phyloP scores from a whole-genome alignment of 2,888 invertebrate species.

The Xiphydria camelus region DNA sequence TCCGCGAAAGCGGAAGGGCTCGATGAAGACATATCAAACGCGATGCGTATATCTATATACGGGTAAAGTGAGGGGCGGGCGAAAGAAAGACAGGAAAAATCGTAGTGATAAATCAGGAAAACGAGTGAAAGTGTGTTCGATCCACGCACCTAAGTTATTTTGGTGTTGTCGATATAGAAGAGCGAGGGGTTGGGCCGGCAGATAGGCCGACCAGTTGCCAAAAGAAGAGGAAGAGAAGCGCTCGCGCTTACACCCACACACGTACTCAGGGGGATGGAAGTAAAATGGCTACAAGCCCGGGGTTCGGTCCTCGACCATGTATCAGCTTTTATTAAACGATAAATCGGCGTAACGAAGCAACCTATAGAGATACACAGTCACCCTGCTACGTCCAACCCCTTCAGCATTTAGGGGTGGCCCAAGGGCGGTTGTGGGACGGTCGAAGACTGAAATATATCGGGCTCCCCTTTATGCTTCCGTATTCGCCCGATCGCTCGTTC shows the following conservation, averaged over 20 bases:
- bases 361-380: slow-evolving; percentile 28
- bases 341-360: slow-evolving; percentile 45
- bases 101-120: too few relatives aligned
- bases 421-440: slow-evolving; percentile 9
- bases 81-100: slow-evolving; percentile 15
- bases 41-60: too few relatives aligned
- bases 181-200: neutral
- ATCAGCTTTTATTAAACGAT: slow-evolving; percentile 52
- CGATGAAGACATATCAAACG: too few relatives aligned
- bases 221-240: too few relatives aligned
- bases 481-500: slow-evolving; percentile 22
- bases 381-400: slow-evolving; percentile 5
- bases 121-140: too few relatives aligned
- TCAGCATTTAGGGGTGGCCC: neutral
- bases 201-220: too few relatives aligned
- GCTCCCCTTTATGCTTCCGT: slow-evolving; percentile 24
- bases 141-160: slow-evolving; percentile 1
- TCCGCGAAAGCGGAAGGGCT: too few relatives aligned
- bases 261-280: neutral
- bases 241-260: too few relatives aligned
- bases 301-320: slow-evolving; percentile 26
- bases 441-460: slow-evolving; percentile 24
- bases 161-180: neutral
- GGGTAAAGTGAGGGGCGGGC: too few relatives aligned
- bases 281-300: slow-evolving; percentile 6